Conservation (phyloP, 2,888 invertebrate genomes). For the Sepioteuthis lessoniana region DNA sequence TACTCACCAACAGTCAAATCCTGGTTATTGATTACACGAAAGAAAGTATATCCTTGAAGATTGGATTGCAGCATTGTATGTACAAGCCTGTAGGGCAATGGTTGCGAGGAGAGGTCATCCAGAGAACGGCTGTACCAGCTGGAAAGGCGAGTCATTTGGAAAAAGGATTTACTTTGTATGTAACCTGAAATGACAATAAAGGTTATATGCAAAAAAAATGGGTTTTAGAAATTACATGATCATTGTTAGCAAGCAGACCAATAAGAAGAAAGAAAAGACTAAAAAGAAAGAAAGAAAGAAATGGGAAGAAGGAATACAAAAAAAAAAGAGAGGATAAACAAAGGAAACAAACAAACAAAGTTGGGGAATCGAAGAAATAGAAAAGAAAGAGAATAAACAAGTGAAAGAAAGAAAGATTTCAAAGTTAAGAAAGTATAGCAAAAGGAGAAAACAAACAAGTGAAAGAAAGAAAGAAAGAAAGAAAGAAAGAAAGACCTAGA, state of each 20-base stretch:
- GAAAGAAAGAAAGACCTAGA: no score
- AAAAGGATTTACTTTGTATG: slow-evolving; percentile 71
- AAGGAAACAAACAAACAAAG: background rate
- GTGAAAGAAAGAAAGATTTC: background rate
- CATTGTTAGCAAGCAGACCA: background rate
- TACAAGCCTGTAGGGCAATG: slow-evolving; percentile 73
- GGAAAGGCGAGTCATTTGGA: slow-evolving; percentile 68
- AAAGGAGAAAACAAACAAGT: background rate
- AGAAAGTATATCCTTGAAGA: slow-evolving; percentile 69
- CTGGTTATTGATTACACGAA: slow-evolving; percentile 58
- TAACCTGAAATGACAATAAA: slow-evolving; percentile 62
- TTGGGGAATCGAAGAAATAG: no score
- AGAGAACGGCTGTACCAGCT: slow-evolving; percentile 67
- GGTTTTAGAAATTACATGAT: background rate
- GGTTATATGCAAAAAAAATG: background rate
- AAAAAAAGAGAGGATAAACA: background rate
- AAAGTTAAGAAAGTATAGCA: no score
- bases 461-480: no score
- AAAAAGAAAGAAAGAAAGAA: background rate
- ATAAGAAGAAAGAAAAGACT: background rate
- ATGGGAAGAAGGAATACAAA: background rate
- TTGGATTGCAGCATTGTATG: slow-evolving; percentile 72
- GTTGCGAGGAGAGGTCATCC: slow-evolving; percentile 73
- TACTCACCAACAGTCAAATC: background rate
- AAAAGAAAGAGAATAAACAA: no score